Conservation (phyloP, 1,140 invertebrate genomes). For the Alviniconcha marisindica region DNA sequence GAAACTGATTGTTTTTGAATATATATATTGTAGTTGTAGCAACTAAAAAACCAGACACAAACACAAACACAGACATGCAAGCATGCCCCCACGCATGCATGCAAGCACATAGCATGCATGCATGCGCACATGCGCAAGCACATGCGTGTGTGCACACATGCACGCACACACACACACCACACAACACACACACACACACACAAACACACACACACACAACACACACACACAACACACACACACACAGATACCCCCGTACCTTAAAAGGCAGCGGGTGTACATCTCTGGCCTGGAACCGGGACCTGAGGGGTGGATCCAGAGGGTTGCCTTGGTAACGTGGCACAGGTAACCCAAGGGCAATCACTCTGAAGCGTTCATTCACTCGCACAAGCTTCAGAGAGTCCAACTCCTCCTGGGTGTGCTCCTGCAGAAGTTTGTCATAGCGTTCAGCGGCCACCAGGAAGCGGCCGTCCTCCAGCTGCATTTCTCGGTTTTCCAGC, state of each 20-base stretch:
- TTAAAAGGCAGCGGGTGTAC: constrained; percentile 79
- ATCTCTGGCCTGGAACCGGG: constrained; percentile 95
- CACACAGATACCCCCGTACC: constrained; percentile 34
- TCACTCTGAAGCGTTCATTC: constrained; percentile 87
- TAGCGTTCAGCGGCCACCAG: constrained; percentile 92
- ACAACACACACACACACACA: not conserved
- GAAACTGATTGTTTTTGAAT: no score
- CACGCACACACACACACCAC: no score
- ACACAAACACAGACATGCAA: no score
- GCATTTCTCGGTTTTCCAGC: constrained; percentile 99
- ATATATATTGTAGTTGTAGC: no score
- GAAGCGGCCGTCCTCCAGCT: constrained; percentile 97
- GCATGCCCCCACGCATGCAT: no score
- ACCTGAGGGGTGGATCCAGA: constrained; percentile 95
- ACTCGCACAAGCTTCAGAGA: constrained; percentile 89
- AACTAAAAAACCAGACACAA: no score
- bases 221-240: no score
- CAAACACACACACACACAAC: not conserved
- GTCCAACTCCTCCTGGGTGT: constrained; percentile 87
- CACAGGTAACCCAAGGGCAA: constrained; percentile 74
- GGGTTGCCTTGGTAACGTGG: constrained; percentile 87
- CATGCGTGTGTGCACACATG: no score
- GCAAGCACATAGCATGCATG: no score
- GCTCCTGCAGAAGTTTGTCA: constrained; percentile 91
- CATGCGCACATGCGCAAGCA: no score